Conservation (phyloP, 2,113 vertebrate species). For the Coracopsis vasa region DNA sequence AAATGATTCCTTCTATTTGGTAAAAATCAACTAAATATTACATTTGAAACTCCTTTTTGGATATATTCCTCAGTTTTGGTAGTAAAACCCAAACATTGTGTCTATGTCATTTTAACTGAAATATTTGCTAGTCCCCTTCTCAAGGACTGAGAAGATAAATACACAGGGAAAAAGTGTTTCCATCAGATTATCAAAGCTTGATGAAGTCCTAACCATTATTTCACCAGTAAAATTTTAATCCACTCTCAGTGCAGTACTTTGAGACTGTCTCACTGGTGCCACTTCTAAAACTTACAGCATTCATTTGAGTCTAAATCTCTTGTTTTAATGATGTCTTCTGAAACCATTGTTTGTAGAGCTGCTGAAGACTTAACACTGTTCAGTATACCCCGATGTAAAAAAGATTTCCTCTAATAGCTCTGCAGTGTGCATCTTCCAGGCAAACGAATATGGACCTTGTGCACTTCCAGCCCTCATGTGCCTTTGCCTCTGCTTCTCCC, state of each 20-base stretch:
- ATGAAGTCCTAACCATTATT: neutral
- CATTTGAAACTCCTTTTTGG: neutral
- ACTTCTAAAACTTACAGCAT: neutral
- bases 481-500: neutral
- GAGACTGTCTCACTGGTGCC: neutral
- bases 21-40: neutral
- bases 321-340: neutral
- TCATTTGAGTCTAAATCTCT: neutral
- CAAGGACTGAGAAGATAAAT: neutral
- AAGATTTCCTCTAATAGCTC: neutral
- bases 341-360: neutral
- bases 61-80: neutral
- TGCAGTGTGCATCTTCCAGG: neutral
- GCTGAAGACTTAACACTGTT: neutral
- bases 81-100: neutral
- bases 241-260: neutral
- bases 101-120: neutral
- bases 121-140: neutral
- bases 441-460: fast-evolving
- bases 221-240: neutral
- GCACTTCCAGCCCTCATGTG: neutral
- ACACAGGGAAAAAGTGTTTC: neutral
- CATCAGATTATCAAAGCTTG: neutral
- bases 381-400: neutral
- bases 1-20: neutral